Evolutionary conservation across 2,113 vertebrate species (phyloP).

Genomic region (Spermophilus dauricus): DNA sequence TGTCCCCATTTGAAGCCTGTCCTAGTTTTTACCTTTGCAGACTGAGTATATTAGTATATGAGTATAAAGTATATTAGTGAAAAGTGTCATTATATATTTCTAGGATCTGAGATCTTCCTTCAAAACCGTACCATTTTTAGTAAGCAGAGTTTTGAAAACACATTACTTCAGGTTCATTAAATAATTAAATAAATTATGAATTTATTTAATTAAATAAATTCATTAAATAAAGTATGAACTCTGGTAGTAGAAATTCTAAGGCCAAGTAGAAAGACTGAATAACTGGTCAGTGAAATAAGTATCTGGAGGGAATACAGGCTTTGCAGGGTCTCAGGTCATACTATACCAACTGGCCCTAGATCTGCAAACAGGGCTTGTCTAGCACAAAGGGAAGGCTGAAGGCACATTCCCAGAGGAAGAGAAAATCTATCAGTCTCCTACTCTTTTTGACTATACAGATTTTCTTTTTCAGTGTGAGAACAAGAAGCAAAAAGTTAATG

Average conservation of each 20-base stretch:
- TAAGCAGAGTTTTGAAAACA: background rate
- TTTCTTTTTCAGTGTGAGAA: conserved; percentile 18
- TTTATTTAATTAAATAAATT: no score
- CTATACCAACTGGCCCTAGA: no score
- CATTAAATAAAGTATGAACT: background rate
- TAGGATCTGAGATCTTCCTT: conserved; percentile 1
- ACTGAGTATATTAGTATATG: no score
- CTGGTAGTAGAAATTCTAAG: background rate
- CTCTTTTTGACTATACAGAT: background rate
- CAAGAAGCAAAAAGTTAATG: conserved; percentile 37
- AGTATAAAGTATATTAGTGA: background rate
- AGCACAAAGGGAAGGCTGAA: background rate
- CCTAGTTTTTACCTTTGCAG: background rate
- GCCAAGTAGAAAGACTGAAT: background rate
- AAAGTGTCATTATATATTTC: background rate
- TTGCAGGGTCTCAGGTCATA: background rate
- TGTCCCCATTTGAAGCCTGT: background rate
- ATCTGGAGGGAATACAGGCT: background rate
- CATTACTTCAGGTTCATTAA: background rate
- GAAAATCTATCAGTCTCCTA: background rate
- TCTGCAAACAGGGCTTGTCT: background rate
- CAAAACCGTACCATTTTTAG: background rate
- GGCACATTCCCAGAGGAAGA: background rate
- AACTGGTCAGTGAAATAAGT: background rate
- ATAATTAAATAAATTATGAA: background rate